Conservation (phyloP, 2,113 vertebrate species). For the Pundamilia nyererei region DNA sequence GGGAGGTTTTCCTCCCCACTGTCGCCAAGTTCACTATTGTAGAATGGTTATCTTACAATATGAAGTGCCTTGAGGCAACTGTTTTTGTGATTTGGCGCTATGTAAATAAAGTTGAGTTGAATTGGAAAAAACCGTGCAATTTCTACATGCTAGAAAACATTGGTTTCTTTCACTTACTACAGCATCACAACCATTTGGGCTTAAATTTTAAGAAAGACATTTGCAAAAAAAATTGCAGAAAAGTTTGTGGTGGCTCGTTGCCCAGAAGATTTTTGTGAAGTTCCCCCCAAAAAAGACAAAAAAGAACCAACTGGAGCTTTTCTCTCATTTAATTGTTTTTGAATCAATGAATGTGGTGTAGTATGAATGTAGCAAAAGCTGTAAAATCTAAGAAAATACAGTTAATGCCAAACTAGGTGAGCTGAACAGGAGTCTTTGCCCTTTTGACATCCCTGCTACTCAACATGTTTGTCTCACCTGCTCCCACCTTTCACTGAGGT, state of each 20-base stretch:
- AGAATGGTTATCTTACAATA: neutral
- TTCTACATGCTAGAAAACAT: neutral
- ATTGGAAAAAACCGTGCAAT: accelerated
- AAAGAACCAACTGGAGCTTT: neutral
- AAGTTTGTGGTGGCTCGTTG: neutral
- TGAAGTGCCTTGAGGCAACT: neutral
- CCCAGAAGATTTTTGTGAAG: neutral
- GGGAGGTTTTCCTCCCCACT: neutral
- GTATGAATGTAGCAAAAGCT: neutral
- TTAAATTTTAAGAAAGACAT: neutral
- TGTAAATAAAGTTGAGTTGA: neutral
- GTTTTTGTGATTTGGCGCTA: neutral
- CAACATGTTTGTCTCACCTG: neutral
- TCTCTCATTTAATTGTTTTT: neutral
- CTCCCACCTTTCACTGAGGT: neutral
- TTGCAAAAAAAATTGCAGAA: neutral
- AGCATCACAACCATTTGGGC: neutral
- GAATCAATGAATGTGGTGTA: neutral
- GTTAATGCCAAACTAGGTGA: neutral
- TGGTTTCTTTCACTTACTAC: neutral
- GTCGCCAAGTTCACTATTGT: neutral
- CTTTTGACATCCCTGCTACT: neutral
- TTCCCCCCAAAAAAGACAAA: neutral
- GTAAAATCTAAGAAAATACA: neutral
- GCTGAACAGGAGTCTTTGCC: neutral